Percentiles rank a stretch among this genome's conserved stretches.
Conservation (phyloP, 2,797 vertebrate genomes). For the Ptychobarbus kaznakovi region DNA sequence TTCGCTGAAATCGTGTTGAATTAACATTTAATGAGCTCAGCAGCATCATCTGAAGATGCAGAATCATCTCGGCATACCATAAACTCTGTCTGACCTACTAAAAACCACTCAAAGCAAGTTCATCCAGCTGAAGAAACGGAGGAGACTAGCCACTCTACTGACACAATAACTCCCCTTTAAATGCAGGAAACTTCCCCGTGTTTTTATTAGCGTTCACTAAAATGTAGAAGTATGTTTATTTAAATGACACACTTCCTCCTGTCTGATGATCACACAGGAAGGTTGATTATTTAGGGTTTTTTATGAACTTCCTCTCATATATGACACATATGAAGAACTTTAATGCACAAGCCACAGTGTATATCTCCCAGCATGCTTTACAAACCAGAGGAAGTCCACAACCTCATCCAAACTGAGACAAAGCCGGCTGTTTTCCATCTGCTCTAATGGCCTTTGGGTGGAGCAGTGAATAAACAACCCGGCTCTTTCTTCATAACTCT, state of each 20-base stretch:
- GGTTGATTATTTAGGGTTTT: not conserved
- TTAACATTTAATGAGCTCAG: constrained; percentile 11
- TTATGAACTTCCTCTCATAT: not conserved
- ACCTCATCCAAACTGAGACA: not conserved
- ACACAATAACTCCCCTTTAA: not conserved
- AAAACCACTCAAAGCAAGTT: constrained; percentile 10
- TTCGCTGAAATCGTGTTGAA: not conserved
- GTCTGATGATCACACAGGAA: not conserved
- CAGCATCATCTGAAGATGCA: constrained; percentile 1
- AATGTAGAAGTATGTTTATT: constrained; percentile 23
- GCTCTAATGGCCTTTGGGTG: not conserved
- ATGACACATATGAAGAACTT: constrained; percentile 4
- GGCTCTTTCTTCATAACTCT: not conserved
- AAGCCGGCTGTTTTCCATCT: not conserved
- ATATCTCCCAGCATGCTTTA: not conserved
- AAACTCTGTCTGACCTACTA: constrained; percentile 27
- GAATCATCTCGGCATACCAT: not conserved
- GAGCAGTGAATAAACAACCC: constrained; percentile 2
- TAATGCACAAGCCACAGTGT: not conserved
- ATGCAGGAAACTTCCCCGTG: not conserved
- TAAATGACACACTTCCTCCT: not conserved
- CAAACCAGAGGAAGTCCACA: constrained; percentile 6
- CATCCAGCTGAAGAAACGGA: constrained; percentile 16
- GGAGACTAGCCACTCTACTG: not conserved
- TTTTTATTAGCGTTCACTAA: constrained; percentile 5